Percentiles rank a stretch among this genome's conserved stretches.
Evolutionary conservation across 1,140 invertebrate genomes (phyloP).

Genomic region (Ephestia elutella): DNA sequence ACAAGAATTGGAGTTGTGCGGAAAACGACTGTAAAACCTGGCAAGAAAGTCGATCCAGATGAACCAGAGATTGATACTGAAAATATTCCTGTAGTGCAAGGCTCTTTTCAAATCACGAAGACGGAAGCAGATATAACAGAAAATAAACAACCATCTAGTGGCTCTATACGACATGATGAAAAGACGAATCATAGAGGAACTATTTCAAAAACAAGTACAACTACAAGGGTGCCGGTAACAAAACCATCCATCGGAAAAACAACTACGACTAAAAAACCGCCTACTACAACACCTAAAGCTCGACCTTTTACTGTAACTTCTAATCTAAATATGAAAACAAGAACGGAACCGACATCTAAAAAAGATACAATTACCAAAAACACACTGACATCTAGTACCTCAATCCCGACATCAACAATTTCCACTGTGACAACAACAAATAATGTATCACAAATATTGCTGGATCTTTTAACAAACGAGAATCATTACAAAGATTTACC

Average conservation of each 20-base stretch:
- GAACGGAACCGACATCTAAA: conserved; percentile 42
- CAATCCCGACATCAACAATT: conserved; percentile 33
- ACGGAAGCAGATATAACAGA: conserved; percentile 77
- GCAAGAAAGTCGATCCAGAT: conserved; percentile 61
- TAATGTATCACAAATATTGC: conserved; percentile 65
- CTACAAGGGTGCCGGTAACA: conserved; percentile 53
- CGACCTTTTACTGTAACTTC: conserved; percentile 68
- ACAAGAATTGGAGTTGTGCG: conserved; percentile 71
- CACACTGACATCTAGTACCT: conserved; percentile 38
- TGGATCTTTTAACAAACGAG: conserved; percentile 56
- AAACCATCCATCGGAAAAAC: conserved; percentile 53
- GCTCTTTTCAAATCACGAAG: conserved; percentile 78
- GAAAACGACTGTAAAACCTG: conserved; percentile 66
- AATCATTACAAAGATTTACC: conserved; percentile 70
- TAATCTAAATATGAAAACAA: conserved; percentile 61
- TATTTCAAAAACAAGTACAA: conserved; percentile 48
- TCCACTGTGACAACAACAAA: conserved; percentile 42
- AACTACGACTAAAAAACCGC: conserved; percentile 40
- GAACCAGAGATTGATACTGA: conserved; percentile 74
- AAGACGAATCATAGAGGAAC: conserved; percentile 59
- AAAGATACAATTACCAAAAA: conserved; percentile 49
- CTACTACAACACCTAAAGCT: conserved; percentile 44
- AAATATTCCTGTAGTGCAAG: conserved; percentile 75
- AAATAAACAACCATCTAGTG: conserved; percentile 69
- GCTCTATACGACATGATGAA: conserved; percentile 44